These are phyloP conservation scores for Telenomus remus DNA, from an alignment of 1,140 invertebrate species.

Conservation along the genomic window DNA sequence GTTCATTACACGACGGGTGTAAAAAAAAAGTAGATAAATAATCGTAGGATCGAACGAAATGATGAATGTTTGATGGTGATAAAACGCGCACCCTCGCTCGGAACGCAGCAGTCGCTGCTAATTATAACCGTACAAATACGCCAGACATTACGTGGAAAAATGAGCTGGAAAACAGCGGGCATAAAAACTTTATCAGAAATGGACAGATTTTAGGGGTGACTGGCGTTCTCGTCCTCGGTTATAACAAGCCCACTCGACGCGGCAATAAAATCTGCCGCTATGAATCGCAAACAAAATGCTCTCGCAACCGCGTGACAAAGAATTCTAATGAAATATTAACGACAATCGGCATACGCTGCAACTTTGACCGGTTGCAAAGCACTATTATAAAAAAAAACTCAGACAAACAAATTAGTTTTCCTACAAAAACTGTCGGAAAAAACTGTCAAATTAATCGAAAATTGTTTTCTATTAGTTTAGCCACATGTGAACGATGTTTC, in stretches of 20 bases:
- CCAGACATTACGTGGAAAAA: slow-evolving; percentile 39
- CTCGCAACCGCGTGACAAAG: slow-evolving; percentile 57
- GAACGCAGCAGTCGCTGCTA: slow-evolving; percentile 22
- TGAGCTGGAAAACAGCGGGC: slow-evolving; percentile 46
- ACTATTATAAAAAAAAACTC: slow-evolving; percentile 50
- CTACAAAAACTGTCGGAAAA: too few species aligned
- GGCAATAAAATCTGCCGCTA: slow-evolving; percentile 58
- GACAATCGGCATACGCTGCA: slow-evolving; percentile 68
- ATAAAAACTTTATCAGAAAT: slow-evolving; percentile 57
- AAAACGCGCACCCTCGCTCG: slow-evolving; percentile 12
- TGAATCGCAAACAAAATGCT: slow-evolving; percentile 36
- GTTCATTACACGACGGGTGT: background rate
- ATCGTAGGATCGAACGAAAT: slow-evolving; percentile 2
- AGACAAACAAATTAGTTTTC: slow-evolving; percentile 22
- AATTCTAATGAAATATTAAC: slow-evolving; percentile 72
- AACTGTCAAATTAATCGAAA: too few species aligned
- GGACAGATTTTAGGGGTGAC: slow-evolving; percentile 60
- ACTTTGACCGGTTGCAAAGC: slow-evolving; percentile 52
- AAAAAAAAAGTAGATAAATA: background rate
- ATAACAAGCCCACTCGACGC: slow-evolving; percentile 50
- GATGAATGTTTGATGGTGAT: slow-evolving; percentile 16
- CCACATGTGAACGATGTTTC: too few species aligned
- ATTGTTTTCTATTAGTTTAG: too few species aligned
- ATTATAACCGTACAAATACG: slow-evolving; percentile 53
- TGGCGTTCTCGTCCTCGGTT: slow-evolving; percentile 50